Evolutionary conservation across 1,140 invertebrate genomes (phyloP), one percentile per base, ranked within the genome.

Genomic region (Neodiprion lecontei): DNA sequence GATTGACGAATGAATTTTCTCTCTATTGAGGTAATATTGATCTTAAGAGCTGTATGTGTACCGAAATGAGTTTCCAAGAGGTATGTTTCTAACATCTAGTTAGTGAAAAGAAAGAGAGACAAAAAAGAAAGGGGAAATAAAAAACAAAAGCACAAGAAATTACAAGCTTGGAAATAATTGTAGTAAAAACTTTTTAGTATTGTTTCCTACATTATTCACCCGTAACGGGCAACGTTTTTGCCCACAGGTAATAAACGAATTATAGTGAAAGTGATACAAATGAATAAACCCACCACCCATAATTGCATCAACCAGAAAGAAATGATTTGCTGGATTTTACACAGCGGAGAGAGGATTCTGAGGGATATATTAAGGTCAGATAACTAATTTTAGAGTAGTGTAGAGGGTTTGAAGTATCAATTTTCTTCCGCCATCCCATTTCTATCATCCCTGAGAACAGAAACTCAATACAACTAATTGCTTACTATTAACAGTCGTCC

Each of bases 141-240:
- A 5, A 40, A 40, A 3, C 28, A 5, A 40, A 40, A 40, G 2
- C 1, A 40, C 28, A 40, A 40, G 28, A 40, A 40, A 40, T 40
- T 40, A 40, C 28, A 40, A 40, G 28, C 28, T 40, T 40, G 28
- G 28, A 40, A 40, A 40, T 40, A 40, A 40, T 40, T 40, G 28
- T 40, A 40, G 28, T 5, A 5, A 40, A 40, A 5, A 40, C 28
- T 40, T 40, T 1, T 40, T 40, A 40, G 69, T 70, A 53, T 74
- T n/a, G 48, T 12, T n/a, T 7, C 12, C 1, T 40, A 65, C 17
- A 74, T 61, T 53, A 70, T 61, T 70, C 76, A 76, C 76, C 69
- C 75, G 77, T 82, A 80, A 81, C 75, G 79, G 80, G 80, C 79
- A 82, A 77, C 73, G 40, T 82, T 82, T 82, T 81, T 80, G 78